phyloP scores from a whole-genome alignment of 2,888 invertebrate species.

The Drosophila heteroneura region DNA sequence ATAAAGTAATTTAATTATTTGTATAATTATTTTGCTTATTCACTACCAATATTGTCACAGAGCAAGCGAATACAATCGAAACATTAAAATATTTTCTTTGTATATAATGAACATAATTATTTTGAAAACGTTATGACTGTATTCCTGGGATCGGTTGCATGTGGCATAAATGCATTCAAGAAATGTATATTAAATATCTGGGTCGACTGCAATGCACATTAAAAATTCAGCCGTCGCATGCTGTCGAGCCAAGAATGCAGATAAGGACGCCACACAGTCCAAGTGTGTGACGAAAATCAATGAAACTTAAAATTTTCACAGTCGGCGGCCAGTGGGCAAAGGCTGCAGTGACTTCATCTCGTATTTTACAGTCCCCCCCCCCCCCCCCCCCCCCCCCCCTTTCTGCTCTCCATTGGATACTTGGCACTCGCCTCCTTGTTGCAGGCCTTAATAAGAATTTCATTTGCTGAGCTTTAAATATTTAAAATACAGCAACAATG shows the following conservation, averaged over 20 bases:
- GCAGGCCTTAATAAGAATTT: slow-evolving; percentile 48
- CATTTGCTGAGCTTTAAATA: slow-evolving; percentile 56
- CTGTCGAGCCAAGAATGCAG: slow-evolving; percentile 45
- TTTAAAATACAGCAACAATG: slow-evolving; percentile 51
- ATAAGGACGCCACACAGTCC: slow-evolving; percentile 22
- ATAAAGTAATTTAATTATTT: neutral
- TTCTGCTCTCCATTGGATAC: neutral
- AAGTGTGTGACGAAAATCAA: slow-evolving; percentile 64
- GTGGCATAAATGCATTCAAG: slow-evolving; percentile 40
- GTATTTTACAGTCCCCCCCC: neutral
- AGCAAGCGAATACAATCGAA: neutral
- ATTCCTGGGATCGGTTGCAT: slow-evolving; percentile 15
- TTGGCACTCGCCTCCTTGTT: slow-evolving; percentile 10
- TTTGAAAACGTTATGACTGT: neutral
- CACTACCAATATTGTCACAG: neutral
- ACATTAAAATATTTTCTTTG: neutral
- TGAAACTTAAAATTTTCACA: slow-evolving; percentile 62
- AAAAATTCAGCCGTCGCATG: slow-evolving; percentile 62
- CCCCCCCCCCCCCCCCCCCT: neutral
- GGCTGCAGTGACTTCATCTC: slow-evolving; percentile 36
- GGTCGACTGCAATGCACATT: slow-evolving; percentile 72
- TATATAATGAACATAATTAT: neutral
- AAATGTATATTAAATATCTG: slow-evolving; percentile 64
- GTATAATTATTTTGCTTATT: neutral
- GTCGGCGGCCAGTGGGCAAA: slow-evolving; percentile 28